Evolutionary conservation across 2,113 vertebrate genomes (phyloP).

Genomic region (Cyanoramphus novaezelandiae): DNA sequence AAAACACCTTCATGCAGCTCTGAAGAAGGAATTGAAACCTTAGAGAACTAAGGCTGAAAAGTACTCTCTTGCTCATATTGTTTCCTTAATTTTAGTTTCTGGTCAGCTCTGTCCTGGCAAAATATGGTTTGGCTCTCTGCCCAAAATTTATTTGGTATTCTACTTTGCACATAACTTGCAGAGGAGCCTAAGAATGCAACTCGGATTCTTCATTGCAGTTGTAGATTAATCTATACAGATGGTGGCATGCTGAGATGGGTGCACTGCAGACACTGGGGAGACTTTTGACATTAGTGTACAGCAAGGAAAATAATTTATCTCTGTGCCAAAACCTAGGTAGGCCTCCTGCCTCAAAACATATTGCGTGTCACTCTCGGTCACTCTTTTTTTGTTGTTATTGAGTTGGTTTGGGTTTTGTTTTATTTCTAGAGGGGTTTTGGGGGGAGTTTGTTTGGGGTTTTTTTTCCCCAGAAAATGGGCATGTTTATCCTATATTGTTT

Average conservation of each 20-base stretch:
- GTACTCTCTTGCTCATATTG: not conserved
- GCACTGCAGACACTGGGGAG: not conserved
- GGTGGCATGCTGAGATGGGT: not conserved
- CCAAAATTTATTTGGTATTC: not conserved
- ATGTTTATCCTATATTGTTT: not conserved
- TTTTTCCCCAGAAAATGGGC: not conserved
- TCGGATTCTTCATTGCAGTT: not conserved
- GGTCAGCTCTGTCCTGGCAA: not conserved
- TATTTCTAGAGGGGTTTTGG: not conserved
- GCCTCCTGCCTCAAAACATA: not conserved
- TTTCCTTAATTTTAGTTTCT: not conserved
- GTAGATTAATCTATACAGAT: not conserved
- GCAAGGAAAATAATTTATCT: not conserved
- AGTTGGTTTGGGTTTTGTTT: not conserved
- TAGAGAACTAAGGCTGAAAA: not conserved
- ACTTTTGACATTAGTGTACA: accelerated
- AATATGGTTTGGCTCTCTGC: not conserved
- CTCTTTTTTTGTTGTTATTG: not conserved
- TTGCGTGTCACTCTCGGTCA: not conserved
- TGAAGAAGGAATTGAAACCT: not conserved
- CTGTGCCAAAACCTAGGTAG: not conserved
- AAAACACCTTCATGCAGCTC: not conserved
- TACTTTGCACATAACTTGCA: not conserved
- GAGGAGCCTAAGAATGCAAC: not conserved
- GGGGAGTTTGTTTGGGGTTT: not conserved